These are phyloP conservation scores for Argyresthia albistria DNA, from an alignment of 2,888 invertebrate genomes.

Conservation along the genomic window DNA sequence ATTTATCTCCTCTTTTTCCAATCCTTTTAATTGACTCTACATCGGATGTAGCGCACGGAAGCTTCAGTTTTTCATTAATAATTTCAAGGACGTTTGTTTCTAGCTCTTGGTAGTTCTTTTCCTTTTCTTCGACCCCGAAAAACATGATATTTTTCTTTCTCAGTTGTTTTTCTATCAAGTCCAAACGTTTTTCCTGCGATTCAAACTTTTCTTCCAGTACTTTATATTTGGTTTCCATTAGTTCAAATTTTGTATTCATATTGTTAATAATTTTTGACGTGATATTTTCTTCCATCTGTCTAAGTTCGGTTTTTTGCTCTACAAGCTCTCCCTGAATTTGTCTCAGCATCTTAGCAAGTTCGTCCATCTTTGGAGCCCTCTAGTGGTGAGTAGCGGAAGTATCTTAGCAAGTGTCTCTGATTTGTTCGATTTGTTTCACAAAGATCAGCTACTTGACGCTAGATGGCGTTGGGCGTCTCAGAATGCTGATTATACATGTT, in stretches of 20 bases:
- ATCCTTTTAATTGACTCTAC: background rate
- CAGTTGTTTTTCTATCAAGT: background rate
- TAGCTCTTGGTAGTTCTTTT: background rate
- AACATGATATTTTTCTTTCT: background rate
- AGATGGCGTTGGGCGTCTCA: too few species aligned
- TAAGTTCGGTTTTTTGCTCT: background rate
- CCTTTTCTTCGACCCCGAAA: conserved; percentile 2
- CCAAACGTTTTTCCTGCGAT: background rate
- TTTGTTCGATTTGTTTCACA: too few species aligned
- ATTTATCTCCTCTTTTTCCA: background rate
- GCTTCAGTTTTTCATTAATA: background rate
- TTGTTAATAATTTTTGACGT: background rate
- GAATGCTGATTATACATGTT: too few species aligned
- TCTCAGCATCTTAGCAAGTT: background rate
- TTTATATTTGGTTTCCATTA: background rate
- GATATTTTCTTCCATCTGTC: background rate
- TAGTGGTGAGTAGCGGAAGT: background rate
- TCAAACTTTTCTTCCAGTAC: background rate
- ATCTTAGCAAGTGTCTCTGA: too few species aligned
- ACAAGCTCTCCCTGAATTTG: background rate
- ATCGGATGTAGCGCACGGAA: background rate
- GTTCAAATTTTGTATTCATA: background rate
- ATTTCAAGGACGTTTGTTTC: background rate
- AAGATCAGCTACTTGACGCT: too few species aligned
- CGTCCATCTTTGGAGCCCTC: conserved; percentile 1